Percentiles rank a stretch among this genome's conserved stretches.
Conservation (phyloP, 1,140 invertebrate genomes). For the Drosophila leontia region DNA sequence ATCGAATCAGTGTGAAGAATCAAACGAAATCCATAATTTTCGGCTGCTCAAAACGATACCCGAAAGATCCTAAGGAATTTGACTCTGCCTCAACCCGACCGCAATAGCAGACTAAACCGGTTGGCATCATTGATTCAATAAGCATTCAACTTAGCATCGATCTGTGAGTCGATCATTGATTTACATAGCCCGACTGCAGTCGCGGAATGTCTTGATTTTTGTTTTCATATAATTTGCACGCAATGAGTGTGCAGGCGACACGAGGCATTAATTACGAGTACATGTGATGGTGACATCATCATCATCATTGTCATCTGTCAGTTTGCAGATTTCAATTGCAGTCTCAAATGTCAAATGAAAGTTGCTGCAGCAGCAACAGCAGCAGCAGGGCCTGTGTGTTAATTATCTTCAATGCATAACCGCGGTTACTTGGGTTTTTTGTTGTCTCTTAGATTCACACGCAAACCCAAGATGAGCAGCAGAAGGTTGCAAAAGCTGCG, state of each 20-base stretch:
- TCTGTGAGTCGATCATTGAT: slow-evolving; percentile 43
- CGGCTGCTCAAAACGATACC: not conserved
- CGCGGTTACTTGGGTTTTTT: slow-evolving; percentile 10
- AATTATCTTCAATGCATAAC: slow-evolving; percentile 25
- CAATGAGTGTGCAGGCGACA: slow-evolving; percentile 57
- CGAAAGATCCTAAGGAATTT: slow-evolving; percentile 18
- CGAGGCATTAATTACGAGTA: slow-evolving; percentile 64
- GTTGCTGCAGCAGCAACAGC: slow-evolving; percentile 31
- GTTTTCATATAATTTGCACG: slow-evolving; percentile 54
- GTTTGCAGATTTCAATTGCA: slow-evolving; percentile 61
- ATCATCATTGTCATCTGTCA: slow-evolving; percentile 12
- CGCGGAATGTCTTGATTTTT: slow-evolving; percentile 37
- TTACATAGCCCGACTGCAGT: slow-evolving; percentile 37
- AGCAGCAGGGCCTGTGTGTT: not conserved
- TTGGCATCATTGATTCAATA: slow-evolving; percentile 44
- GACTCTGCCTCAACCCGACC: slow-evolving; percentile 4
- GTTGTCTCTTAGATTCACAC: slow-evolving; percentile 36
- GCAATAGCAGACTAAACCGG: slow-evolving; percentile 32
- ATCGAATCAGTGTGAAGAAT: slow-evolving; percentile 14
- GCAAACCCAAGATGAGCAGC: slow-evolving; percentile 21
- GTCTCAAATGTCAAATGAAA: slow-evolving; percentile 72
- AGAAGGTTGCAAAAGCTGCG: slow-evolving; percentile 51
- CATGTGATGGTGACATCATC: slow-evolving; percentile 52
- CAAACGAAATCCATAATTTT: slow-evolving; percentile 29
- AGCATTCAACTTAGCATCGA: slow-evolving; percentile 51